phyloP scores from a whole-genome alignment of 2,113 vertebrate genomes.

The Engraulis encrasicolus region DNA sequence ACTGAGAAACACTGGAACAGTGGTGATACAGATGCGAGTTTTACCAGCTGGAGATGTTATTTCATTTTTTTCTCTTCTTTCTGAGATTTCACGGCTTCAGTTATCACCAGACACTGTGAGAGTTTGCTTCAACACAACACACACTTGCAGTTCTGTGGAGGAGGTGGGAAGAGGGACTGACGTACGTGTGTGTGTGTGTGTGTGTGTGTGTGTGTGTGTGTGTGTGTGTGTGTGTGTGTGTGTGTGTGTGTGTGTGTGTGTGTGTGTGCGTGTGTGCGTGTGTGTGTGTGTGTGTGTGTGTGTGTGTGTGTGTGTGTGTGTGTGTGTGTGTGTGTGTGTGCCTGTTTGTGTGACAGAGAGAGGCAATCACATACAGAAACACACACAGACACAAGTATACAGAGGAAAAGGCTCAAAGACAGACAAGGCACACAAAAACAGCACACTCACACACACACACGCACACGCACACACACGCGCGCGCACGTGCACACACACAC shows the following conservation, averaged over 20 bases:
- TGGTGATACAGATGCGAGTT: background rate
- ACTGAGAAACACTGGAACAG: background rate
- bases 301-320: no score
- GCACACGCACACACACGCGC: background rate
- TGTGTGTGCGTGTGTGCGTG: background rate
- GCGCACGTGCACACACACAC: background rate
- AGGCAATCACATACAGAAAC: background rate
- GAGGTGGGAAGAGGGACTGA: background rate
- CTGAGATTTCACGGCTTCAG: background rate
- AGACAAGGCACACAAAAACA: background rate
- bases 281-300: background rate
- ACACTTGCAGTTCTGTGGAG: background rate
- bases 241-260: slow-evolving; percentile 2
- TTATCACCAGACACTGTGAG: background rate
- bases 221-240: slow-evolving; percentile 25
- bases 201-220: slow-evolving; percentile 1
- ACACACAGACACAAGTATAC: slow-evolving; percentile 12
- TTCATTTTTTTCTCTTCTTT: no score
- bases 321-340: no score
- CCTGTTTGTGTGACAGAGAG: background rate
- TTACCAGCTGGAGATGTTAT: background rate
- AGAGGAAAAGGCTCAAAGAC: no score
- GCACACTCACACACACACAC: background rate
- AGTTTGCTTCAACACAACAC: background rate
- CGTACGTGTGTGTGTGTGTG: slow-evolving; percentile 4